Evolutionary conservation across 2,888 invertebrate genomes (phyloP).

Genomic region (Callyntrura guangdongensis): DNA sequence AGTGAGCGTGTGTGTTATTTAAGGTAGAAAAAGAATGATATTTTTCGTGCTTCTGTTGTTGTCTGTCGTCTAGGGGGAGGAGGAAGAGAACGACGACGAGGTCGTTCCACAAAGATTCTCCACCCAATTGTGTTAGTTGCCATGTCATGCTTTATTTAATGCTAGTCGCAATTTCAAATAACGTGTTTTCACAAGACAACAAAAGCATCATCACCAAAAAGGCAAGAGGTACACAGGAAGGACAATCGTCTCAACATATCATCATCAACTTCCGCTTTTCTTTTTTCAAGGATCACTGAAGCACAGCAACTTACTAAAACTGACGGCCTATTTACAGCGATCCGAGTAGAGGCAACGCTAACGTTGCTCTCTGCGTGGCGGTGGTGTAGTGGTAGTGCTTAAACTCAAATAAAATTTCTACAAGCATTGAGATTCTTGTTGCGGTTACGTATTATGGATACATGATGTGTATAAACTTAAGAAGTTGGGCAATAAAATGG

Average conservation of each 20-base stretch:
- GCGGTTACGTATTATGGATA: too few relatives aligned
- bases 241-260: slow-evolving; percentile 23
- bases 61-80: slow-evolving; percentile 9
- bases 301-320: neutral
- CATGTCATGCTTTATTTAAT: slow-evolving; percentile 58
- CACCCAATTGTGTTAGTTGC: slow-evolving; percentile 50
- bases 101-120: neutral
- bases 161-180: slow-evolving; percentile 44
- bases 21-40: neutral
- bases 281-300: slow-evolving; percentile 17
- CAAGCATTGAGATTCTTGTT: too few relatives aligned
- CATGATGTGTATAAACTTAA: too few relatives aligned
- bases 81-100: too few relatives aligned
- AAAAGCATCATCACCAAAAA: slow-evolving; percentile 37
- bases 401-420: too few relatives aligned
- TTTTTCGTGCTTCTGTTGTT: neutral
- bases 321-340: neutral
- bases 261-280: slow-evolving; percentile 15
- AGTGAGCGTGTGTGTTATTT: neutral
- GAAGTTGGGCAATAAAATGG: too few relatives aligned
- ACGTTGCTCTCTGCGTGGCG: too few relatives aligned
- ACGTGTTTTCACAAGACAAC: slow-evolving; percentile 33
- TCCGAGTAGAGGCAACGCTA: too few relatives aligned
- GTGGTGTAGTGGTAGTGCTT: too few relatives aligned
- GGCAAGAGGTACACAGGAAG: neutral